Evolutionary conservation across 2,797 vertebrate species (phyloP), one percentile per base, ranked within the genome.

Genomic region (Acipenser transmontanus): DNA sequence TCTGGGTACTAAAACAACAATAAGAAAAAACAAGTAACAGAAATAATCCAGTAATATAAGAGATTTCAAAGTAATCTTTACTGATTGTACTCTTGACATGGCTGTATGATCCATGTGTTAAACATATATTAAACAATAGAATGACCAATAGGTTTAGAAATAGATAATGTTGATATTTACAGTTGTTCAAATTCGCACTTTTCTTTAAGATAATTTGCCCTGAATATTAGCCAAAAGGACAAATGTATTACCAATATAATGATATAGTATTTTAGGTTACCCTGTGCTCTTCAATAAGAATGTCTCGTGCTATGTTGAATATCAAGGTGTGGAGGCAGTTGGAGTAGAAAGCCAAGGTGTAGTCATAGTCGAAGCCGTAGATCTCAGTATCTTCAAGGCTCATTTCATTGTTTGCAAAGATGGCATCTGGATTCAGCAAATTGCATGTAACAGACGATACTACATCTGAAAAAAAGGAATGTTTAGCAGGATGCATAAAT

Each of bases 391-490:
- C 94, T 0, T 91, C 88, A 62, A 99, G 88, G 78, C 94, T 96
- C 93, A 96, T 95, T 83, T 99, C 95, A 64, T 99, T 99, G 87
- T 99, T 99, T 48, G 96, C 92, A 84, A 99, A 99, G 72, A 99
- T 97, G 59, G 93, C 95, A 84, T 97, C 88, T 0, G 97, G 94
- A 78, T 98, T 87, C 74, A 97, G 82, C 61, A 92, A 87, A 80
- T 90, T 93, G 74, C 71, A 88, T 77, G 91, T 89, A 66, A 95
- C 86, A 2, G 84, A 88, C 60, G 93, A 92, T 66, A 93, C 89
- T 78, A 93, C 66, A 65, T 91, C 91, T 95, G 78, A 60, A 68
- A 73, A 70, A 20, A 61, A 66, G 34, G 9, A 62, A 48, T 65
- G 34, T 34, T 34, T 34, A 34, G 4, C 34, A 34, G 34, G 34